phyloP scores from a whole-genome alignment of 2,113 vertebrate species.

The Mionectes macconnelli region DNA sequence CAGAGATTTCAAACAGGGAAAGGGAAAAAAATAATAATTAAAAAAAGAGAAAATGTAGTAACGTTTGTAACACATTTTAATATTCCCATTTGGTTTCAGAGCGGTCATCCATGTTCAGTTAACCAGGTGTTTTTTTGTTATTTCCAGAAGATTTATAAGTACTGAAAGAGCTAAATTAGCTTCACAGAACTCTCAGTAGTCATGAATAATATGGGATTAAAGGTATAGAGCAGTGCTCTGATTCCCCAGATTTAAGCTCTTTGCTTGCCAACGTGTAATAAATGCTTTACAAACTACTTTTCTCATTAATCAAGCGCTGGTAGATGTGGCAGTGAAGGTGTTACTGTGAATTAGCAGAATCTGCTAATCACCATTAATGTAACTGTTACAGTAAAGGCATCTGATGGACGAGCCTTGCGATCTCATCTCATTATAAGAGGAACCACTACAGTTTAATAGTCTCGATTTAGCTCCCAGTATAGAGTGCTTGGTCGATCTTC shows the following conservation, averaged over 20 bases:
- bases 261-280: background rate
- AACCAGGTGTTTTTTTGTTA: background rate
- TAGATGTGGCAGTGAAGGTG: conserved; percentile 16
- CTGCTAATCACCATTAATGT: background rate
- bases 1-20: background rate
- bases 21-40: accelerated
- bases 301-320: background rate
- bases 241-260: background rate
- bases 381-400: background rate
- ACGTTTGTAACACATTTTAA: background rate
- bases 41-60: background rate
- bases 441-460: background rate
- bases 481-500: background rate
- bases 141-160: background rate
- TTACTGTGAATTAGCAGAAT: conserved; percentile 25
- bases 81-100: background rate
- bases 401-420: background rate
- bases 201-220: background rate
- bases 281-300: conserved; percentile 3
- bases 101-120: background rate
- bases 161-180: background rate
- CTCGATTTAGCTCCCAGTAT: background rate
- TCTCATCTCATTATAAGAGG: background rate
- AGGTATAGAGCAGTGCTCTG: background rate
- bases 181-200: background rate